phyloP scores from a whole-genome alignment of 2,797 vertebrate species.

The Spinus olivaceus region DNA sequence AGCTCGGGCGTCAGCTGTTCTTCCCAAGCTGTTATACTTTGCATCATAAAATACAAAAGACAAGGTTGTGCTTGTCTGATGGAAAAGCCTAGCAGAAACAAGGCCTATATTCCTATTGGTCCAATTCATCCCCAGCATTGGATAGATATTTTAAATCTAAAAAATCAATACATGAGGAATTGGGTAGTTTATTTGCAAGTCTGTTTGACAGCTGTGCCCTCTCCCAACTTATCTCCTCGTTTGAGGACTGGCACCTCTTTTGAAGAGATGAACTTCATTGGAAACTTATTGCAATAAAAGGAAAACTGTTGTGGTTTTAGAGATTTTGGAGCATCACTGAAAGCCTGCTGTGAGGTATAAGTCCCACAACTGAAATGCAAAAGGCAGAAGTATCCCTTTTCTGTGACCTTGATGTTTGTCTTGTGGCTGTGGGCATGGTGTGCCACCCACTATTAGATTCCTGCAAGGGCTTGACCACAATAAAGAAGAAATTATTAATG shows the following conservation, averaged over 20 bases:
- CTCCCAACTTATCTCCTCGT: neutral
- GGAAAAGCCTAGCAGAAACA: neutral
- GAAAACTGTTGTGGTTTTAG: neutral
- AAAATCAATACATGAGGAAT: neutral
- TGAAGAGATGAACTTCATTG: neutral
- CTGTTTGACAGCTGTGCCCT: neutral
- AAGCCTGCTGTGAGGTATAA: neutral
- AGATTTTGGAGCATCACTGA: neutral
- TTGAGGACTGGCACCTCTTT: neutral
- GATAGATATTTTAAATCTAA: neutral
- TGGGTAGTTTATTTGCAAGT: neutral
- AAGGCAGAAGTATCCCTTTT: neutral
- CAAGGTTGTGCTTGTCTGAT: neutral
- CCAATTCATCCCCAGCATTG: neutral
- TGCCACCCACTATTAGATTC: neutral
- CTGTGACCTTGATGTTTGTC: neutral
- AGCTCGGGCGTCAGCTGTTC: neutral
- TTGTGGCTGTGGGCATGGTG: neutral
- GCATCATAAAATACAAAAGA: neutral
- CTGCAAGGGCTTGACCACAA: neutral
- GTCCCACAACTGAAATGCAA: neutral
- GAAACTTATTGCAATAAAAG: neutral
- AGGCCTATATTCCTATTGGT: neutral
- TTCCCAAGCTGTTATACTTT: slow-evolving; percentile 42
- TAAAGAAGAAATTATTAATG: neutral